phyloP scores from a whole-genome alignment of 2,797 vertebrate species.

The Tinamus major region DNA sequence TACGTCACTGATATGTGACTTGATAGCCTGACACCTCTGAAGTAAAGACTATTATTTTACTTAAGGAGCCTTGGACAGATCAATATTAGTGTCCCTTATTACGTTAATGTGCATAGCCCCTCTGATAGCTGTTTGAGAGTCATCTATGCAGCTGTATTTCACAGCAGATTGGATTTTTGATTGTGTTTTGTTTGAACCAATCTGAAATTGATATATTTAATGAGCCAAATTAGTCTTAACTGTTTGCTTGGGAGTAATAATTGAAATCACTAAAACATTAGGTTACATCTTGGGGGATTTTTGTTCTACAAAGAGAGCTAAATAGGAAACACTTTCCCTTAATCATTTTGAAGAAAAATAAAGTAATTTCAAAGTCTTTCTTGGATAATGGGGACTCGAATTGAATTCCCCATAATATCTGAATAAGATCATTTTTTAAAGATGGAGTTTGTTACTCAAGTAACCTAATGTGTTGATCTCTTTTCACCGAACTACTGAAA shows the following conservation, averaged over 20 bases:
- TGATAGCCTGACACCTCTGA: background rate
- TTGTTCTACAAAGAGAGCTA: background rate
- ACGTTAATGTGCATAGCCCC: background rate
- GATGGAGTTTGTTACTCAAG: background rate
- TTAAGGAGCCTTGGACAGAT: background rate
- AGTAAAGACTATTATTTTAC: background rate
- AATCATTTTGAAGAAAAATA: background rate
- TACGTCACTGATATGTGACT: background rate
- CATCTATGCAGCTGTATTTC: background rate
- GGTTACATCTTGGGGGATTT: conserved; percentile 13
- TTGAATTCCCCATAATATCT: background rate
- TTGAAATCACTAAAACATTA: background rate
- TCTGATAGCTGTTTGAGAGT: background rate
- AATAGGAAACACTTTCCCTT: background rate
- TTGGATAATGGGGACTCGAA: background rate
- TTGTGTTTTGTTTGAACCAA: background rate
- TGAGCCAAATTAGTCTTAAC: conserved; percentile 12
- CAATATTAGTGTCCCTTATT: background rate
- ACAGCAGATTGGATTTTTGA: background rate
- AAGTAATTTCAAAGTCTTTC: background rate
- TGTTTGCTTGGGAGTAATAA: conserved; percentile 39
- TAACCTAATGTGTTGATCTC: background rate
- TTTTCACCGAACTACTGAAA: background rate
- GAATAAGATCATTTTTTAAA: background rate
- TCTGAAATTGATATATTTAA: conserved; percentile 14